phyloP scores from a whole-genome alignment of 2,797 vertebrate species.

The Lagodon rhomboides region DNA sequence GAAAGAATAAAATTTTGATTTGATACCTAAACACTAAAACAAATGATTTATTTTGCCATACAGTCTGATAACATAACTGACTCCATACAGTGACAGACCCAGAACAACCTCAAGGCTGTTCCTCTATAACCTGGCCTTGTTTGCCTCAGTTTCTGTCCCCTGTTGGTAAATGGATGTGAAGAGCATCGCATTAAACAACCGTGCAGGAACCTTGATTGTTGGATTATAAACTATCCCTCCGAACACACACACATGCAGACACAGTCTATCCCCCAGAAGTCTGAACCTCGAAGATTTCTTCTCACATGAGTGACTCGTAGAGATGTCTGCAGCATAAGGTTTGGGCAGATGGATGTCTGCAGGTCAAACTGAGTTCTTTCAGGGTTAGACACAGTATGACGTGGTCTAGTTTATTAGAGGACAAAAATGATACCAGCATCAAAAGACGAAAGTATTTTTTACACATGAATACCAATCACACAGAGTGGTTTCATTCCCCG shows the following conservation, averaged over 20 bases:
- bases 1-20: constrained; percentile 7
- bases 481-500: not conserved
- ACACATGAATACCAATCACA: not conserved
- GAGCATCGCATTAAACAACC: constrained; percentile 7
- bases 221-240: constrained; percentile 6
- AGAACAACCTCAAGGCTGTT: constrained; percentile 19
- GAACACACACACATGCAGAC: constrained; percentile 1
- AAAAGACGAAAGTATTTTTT: not conserved
- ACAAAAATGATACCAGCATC: not conserved
- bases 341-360: constrained; percentile 58
- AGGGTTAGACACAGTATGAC: constrained; percentile 30
- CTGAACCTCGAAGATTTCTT: constrained; percentile 33
- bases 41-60: not conserved
- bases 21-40: not conserved
- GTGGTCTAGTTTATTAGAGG: constrained; percentile 6
- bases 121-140: not conserved
- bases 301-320: constrained; percentile 24
- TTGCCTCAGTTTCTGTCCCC: constrained; percentile 14
- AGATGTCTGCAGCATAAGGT: constrained; percentile 11
- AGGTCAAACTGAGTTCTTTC: constrained; percentile 45
- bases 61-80: constrained; percentile 9
- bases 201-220: not conserved
- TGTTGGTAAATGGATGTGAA: constrained; percentile 18
- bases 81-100: constrained; percentile 1
- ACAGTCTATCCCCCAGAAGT: constrained; percentile 5